These are phyloP conservation scores for Drosophila prostipennis DNA, from an alignment of 2,888 invertebrate species.

Conservation along the genomic window DNA sequence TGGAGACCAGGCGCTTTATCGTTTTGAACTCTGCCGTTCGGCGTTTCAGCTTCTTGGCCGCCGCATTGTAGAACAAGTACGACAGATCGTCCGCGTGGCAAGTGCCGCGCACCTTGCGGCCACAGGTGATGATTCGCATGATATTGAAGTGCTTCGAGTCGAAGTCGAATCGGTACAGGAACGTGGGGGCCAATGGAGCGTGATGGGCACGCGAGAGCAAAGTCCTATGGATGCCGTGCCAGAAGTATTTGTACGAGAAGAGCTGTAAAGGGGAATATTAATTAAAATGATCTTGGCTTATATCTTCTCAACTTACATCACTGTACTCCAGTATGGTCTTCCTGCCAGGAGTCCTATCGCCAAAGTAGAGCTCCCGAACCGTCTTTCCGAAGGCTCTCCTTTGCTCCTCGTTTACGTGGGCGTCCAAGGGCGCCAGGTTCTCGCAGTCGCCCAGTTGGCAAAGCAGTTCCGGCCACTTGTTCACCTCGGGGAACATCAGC, in stretches of 20 bases:
- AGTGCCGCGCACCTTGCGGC: conserved; percentile 82
- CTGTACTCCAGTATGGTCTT: conserved; percentile 83
- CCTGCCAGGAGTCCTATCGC: conserved; percentile 81
- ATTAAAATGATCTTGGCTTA: no score
- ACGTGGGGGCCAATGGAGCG: conserved; percentile 80
- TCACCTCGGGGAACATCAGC: conserved; percentile 79
- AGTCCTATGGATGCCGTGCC: conserved; percentile 83
- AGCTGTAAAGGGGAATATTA: conserved; percentile 59
- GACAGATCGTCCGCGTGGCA: conserved; percentile 84
- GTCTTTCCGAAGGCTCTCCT: conserved; percentile 81
- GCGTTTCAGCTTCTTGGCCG: conserved; percentile 78
- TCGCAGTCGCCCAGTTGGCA: conserved; percentile 79
- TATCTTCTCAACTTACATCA: conserved; percentile 69
- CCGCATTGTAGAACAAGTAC: conserved; percentile 83
- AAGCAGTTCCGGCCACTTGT: conserved; percentile 80
- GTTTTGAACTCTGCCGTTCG: conserved; percentile 82
- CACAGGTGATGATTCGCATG: conserved; percentile 82
- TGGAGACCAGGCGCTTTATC: conserved; percentile 81
- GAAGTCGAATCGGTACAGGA: conserved; percentile 83
- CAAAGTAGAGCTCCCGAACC: conserved; percentile 84
- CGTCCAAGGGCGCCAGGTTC: conserved; percentile 79
- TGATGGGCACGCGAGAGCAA: conserved; percentile 77
- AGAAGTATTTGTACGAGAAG: conserved; percentile 83
- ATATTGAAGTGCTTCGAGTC: conserved; percentile 84
- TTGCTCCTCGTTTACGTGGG: conserved; percentile 74